These are phyloP conservation scores for Drosophila novamexicana DNA, from an alignment of 1,140 invertebrate genomes.

Conservation along the genomic window DNA sequence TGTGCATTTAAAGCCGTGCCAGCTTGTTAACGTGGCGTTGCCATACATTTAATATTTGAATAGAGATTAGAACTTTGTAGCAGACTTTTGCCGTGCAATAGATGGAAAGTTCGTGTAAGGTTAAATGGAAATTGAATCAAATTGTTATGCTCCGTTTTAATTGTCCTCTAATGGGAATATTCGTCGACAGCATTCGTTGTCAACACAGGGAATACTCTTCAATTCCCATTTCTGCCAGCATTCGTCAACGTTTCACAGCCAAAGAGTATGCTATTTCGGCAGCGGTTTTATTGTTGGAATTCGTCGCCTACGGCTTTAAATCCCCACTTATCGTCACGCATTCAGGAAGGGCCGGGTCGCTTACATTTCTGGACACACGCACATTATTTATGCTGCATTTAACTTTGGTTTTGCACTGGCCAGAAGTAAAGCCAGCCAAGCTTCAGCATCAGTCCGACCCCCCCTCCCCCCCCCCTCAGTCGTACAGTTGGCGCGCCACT, in stretches of 20 bases:
- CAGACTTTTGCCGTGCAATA: no score
- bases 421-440: conserved; percentile 19
- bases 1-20: no score
- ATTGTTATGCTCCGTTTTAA: no score
- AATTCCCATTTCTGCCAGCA: background rate
- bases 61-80: no score
- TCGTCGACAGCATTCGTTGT: background rate
- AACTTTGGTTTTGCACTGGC: conserved; percentile 71
- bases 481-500: conserved; percentile 49
- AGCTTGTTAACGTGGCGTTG: no score
- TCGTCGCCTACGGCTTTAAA: background rate
- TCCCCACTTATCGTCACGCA: background rate
- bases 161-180: background rate
- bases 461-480: background rate
- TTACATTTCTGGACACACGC: conserved; percentile 46
- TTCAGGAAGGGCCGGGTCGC: background rate
- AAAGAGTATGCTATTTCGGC: no score
- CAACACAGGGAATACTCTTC: no score
- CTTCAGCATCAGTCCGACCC: background rate
- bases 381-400: conserved; percentile 82
- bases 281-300: background rate
- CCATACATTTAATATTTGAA: no score
- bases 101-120: no score
- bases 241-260: background rate
- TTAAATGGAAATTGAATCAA: no score